Conservation (phyloP, 2,888 invertebrate species). For the Mayetiola destructor region DNA sequence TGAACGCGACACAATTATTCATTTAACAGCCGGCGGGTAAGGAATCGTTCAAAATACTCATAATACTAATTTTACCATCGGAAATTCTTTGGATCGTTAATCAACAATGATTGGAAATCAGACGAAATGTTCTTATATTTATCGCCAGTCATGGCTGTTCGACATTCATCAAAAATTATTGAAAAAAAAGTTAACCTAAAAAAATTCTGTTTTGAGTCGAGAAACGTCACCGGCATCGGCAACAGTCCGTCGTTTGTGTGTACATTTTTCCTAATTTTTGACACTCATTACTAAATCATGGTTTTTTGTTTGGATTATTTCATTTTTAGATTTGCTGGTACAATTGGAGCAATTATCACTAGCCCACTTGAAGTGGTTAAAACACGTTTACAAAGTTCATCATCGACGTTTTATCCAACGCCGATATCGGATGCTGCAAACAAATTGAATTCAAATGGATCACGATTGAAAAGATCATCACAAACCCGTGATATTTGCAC, state of each 20-base stretch:
- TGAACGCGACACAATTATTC: conserved; percentile 79
- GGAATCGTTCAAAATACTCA: conserved; percentile 34
- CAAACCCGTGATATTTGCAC: conserved; percentile 63
- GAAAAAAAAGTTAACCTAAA: no score
- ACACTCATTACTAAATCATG: neutral
- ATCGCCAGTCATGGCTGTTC: no score
- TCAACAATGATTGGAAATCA: no score
- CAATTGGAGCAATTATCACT: conserved; percentile 90
- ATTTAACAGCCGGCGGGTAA: conserved; percentile 92
- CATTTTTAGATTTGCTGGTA: conserved; percentile 75
- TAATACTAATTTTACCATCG: no score
- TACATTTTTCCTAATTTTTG: no score
- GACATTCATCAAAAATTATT: no score
- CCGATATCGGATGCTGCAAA: conserved; percentile 32
- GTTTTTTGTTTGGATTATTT: conserved; percentile 19
- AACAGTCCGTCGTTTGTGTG: no score
- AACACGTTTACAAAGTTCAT: conserved; percentile 89
- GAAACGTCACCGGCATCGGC: no score
- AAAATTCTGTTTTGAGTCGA: no score
- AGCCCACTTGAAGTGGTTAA: conserved; percentile 97
- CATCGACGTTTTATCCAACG: conserved; percentile 41
- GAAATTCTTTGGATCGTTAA: no score
- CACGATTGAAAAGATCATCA: conserved; percentile 40
- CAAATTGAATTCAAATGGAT: conserved; percentile 33
- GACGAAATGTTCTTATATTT: no score